A percentile compares a stretch with the other conserved stretches of the same genome.
Evolutionary conservation across 2,113 vertebrate species (phyloP).

Genomic region (Megaceryle maxima): DNA sequence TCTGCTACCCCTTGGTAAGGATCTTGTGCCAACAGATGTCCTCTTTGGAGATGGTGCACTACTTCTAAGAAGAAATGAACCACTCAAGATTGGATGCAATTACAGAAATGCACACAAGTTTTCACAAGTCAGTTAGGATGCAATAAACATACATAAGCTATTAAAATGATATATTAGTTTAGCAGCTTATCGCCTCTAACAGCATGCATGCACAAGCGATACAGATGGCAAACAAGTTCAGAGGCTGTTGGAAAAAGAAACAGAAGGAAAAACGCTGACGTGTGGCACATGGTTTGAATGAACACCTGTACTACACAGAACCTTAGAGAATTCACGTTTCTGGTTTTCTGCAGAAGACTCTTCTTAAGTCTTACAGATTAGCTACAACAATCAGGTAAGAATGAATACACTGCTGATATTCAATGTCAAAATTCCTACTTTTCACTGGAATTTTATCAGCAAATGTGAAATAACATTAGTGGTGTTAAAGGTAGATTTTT

Average conservation of each 20-base stretch:
- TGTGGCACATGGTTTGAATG: neutral
- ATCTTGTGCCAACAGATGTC: conserved; percentile 70
- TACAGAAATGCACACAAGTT: neutral
- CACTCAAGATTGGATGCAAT: neutral
- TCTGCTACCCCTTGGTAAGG: conserved; percentile 75
- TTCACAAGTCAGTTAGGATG: neutral
- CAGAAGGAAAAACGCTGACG: neutral
- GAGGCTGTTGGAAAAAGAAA: neutral
- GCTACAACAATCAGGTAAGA: neutral
- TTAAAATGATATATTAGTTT: neutral
- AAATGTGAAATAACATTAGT: neutral
- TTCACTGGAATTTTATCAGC: neutral
- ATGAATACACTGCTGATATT: neutral
- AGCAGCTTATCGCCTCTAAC: neutral
- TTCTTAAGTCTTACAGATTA: neutral
- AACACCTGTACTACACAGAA: neutral
- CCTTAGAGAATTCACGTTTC: neutral
- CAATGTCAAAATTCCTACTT: neutral
- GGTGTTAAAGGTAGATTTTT: neutral
- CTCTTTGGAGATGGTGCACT: conserved; percentile 87
- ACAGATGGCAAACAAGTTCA: neutral
- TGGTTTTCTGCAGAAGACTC: neutral
- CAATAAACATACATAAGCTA: neutral
- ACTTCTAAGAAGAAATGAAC: conserved; percentile 76
- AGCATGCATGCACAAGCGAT: neutral